These are phyloP conservation scores for Melikaiella ostensackeni DNA, from an alignment of 2,888 invertebrate genomes.

Conservation along the genomic window DNA sequence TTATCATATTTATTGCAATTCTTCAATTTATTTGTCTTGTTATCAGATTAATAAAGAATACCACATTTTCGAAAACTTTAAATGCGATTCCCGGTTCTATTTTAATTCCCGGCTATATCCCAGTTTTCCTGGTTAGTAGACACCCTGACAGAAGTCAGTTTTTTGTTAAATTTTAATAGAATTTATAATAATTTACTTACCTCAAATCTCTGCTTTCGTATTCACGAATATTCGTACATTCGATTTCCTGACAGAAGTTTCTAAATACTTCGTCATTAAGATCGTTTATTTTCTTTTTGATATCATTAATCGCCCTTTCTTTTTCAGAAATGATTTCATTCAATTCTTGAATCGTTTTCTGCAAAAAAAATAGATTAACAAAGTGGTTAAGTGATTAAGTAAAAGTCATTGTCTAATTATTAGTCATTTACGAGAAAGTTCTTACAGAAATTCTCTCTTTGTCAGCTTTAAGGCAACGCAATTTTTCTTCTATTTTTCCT, in stretches of 20 bases:
- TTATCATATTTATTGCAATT: no score
- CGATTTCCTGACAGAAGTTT: slow-evolving; percentile 92
- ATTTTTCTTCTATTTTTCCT: background rate
- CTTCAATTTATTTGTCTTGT: no score
- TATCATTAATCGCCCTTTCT: slow-evolving; percentile 88
- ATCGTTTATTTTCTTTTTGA: slow-evolving; percentile 93
- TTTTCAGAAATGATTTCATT: slow-evolving; percentile 78
- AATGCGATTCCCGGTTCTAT: no score
- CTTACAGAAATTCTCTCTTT: slow-evolving; percentile 12
- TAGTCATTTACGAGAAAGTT: background rate
- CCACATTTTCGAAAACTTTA: no score
- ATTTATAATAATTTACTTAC: slow-evolving; percentile 57
- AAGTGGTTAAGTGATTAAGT: slow-evolving; percentile 77
- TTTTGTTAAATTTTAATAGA: no score
- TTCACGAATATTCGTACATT: slow-evolving; percentile 95
- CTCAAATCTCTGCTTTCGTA: slow-evolving; percentile 96
- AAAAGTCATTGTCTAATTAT: background rate
- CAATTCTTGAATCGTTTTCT: slow-evolving; percentile 69
- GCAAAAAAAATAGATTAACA: slow-evolving; percentile 60
- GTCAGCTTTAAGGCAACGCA: slow-evolving; percentile 38
- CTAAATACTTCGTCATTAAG: slow-evolving; percentile 96
- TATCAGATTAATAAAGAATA: no score
- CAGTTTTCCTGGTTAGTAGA: no score
- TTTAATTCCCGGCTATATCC: no score
- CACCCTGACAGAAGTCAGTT: no score